phyloP scores from a whole-genome alignment of 1,140 invertebrate species.

The Geopemphigus sp. region DNA sequence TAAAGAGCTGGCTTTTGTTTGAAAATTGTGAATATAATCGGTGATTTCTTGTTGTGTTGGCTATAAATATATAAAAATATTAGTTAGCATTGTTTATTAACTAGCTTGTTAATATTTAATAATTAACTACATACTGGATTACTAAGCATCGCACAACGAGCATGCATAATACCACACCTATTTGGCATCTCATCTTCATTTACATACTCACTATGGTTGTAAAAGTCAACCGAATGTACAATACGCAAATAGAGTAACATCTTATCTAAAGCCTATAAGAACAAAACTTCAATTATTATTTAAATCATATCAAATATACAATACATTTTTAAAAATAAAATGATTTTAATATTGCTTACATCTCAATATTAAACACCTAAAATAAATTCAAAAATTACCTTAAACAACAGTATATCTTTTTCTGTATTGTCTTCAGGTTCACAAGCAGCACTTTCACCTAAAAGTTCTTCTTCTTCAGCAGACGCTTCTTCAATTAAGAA shows the following conservation, averaged over 20 bases:
- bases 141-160: conserved; percentile 79
- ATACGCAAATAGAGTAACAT: conserved; percentile 91
- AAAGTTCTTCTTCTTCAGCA: conserved; percentile 94
- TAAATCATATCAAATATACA: too few relatives aligned
- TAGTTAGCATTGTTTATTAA: not conserved
- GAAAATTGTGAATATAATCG: conserved; percentile 77
- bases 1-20: conserved; percentile 86
- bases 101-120: not conserved
- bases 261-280: conserved; percentile 69
- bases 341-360: too few relatives aligned
- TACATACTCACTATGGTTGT: conserved; percentile 97
- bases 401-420: conserved; percentile 63
- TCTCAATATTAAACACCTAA: not conserved
- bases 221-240: conserved; percentile 98
- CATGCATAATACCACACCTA: conserved; percentile 96
- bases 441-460: conserved; percentile 70
- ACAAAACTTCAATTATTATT: not conserved
- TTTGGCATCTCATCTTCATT: conserved; percentile 99
- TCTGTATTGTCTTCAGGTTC: conserved; percentile 70
- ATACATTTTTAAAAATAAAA: too few relatives aligned
- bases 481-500: conserved; percentile 98
- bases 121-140: conserved; percentile 64
- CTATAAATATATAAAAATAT: conserved; percentile 54
- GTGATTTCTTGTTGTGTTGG: conserved; percentile 66
- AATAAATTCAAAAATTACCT: conserved; percentile 58